These are phyloP conservation scores for Drosophila mauritiana DNA, from an alignment of 1,140 invertebrate genomes.

Conservation along the genomic window DNA sequence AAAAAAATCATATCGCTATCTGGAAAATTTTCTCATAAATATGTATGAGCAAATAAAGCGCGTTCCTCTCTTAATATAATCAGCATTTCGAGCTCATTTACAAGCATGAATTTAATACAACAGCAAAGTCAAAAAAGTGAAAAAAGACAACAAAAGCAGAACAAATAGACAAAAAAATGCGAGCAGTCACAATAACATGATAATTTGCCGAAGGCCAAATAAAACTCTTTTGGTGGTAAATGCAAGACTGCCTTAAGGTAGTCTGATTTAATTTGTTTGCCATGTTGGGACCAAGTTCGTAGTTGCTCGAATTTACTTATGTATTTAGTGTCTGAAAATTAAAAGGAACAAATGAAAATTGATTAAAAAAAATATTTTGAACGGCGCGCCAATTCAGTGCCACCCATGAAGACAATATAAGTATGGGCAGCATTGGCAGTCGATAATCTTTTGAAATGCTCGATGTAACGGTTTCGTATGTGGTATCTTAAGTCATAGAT, in stretches of 20 bases:
- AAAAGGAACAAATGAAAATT: conserved; percentile 31
- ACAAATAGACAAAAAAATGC: conserved; percentile 33
- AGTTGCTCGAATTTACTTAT: conserved; percentile 4
- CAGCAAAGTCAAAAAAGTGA: neutral
- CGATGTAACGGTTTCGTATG: neutral
- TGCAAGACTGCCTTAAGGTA: conserved; percentile 25
- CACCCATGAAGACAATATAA: neutral
- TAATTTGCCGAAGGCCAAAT: conserved; percentile 68
- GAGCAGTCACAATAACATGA: conserved; percentile 59
- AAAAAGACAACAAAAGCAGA: conserved; percentile 8
- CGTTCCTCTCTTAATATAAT: conserved; percentile 8
- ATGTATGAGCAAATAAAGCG: conserved; percentile 43
- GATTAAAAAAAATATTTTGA: conserved; percentile 12
- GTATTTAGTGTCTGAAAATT: conserved; percentile 52
- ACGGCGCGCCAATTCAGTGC: conserved; percentile 24
- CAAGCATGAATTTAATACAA: conserved; percentile 24
- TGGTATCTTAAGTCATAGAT: neutral
- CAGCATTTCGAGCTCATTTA: conserved; percentile 2
- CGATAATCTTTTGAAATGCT: no score
- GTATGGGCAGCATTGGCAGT: neutral
- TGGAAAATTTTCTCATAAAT: conserved; percentile 58
- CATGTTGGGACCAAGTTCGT: neutral
- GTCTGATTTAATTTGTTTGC: conserved; percentile 41
- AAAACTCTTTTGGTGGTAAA: conserved; percentile 46
- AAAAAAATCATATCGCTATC: conserved; percentile 1